Evolutionary conservation across 2,113 vertebrate genomes (phyloP), one percentile per base, ranked within the genome.

Genomic region (Oreotrochilus melanogaster): DNA sequence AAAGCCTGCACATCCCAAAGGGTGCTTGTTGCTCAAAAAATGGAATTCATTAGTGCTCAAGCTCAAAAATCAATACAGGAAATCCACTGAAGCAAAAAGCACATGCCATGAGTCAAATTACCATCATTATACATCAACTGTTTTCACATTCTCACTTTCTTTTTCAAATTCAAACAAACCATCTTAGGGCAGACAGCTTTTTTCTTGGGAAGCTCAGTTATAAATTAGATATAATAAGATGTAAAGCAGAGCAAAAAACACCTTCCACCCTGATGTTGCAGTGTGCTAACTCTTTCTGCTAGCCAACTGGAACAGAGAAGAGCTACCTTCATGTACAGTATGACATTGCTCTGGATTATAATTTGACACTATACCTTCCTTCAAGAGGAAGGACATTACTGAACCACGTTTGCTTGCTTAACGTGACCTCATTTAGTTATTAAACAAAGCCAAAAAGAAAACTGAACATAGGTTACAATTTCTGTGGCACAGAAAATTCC

Each of bases 41-140:
- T 18, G 75, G 75, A 96, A 96, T 95, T 96, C 69, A 94, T 96
- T 97, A 95, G 96, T 92, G 74, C 48, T 94, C 58, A 90, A 81
- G 56, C 92, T 94, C 70, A 79, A 95, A 88, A 94, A 92, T 94
- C 91, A 95, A 95, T 89, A 95, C n/a, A 92, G 66, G 45, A 89
- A 95, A 93, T 43, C 56, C 79, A 62, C 23, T 93, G 95, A 94
- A 74, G 74, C 48, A 88, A 92, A 95, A 96, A 83, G n/a, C 76
- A 72, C 83, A 78, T 67, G 81, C 53, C 11, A 11, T 31, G 24
- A 95, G 57, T 91, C 79, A 92, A 97, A 94, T 84, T 23, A 74
- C 83, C 60, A 75, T 78, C 31, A 78, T 82, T 88, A 84, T 12
- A 74, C 67, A 78, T 65, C 28, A 89, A 80, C 18, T 30, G 16